phyloP scores from a whole-genome alignment of 2,888 invertebrate genomes.

The Achlya flavicornis region DNA sequence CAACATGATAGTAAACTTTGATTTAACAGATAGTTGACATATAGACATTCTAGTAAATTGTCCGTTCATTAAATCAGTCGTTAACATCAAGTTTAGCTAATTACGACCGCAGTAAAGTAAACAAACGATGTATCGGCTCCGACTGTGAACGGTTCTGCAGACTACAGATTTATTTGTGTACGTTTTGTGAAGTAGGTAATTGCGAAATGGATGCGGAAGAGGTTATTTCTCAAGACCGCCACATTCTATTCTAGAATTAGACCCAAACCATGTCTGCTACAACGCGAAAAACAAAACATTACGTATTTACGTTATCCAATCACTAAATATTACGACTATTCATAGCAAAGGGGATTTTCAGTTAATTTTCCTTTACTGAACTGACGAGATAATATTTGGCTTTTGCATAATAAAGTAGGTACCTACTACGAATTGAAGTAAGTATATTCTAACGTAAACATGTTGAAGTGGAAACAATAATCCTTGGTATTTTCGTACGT shows the following conservation, averaged over 20 bases:
- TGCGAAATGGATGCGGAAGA: constrained; percentile 63
- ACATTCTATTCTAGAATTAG: constrained; percentile 46
- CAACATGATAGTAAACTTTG: constrained; percentile 12
- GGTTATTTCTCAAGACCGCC: constrained; percentile 31
- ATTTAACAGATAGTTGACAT: too few relatives aligned
- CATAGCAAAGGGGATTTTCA: background rate
- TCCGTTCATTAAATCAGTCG: constrained; percentile 10
- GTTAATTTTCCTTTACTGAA: background rate
- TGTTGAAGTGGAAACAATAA: background rate
- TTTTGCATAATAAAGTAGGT: background rate
- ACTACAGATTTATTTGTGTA: constrained; percentile 52
- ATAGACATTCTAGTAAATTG: background rate
- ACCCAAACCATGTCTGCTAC: constrained; percentile 19
- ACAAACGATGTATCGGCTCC: constrained; percentile 17
- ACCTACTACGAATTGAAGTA: background rate
- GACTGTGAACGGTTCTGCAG: constrained; percentile 20
- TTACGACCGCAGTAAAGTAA: constrained; percentile 18
- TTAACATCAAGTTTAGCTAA: constrained; percentile 15
- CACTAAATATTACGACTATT: background rate
- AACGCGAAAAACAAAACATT: constrained; percentile 25
- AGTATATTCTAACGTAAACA: background rate
- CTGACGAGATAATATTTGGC: background rate
- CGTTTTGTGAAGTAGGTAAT: constrained; percentile 37
- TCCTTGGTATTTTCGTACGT: background rate
- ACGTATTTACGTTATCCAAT: constrained; percentile 8